Evolutionary conservation across 2,888 invertebrate species (phyloP).

Genomic region (Ochropleura plecta): DNA sequence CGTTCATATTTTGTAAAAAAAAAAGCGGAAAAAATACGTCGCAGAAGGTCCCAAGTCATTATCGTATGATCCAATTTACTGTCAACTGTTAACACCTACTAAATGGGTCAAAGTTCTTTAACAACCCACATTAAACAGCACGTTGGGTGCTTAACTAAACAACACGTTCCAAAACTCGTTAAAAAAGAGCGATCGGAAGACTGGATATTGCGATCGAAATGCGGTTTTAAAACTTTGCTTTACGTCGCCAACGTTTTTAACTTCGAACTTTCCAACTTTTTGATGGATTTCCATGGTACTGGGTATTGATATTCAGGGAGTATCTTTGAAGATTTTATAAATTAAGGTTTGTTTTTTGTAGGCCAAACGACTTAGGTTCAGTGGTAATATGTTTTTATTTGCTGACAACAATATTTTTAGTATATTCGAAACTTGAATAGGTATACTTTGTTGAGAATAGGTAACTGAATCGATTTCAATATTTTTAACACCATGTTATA

Average conservation of each 20-base stretch:
- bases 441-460: too few relatives aligned
- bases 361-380: too few relatives aligned
- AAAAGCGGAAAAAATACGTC: neutral
- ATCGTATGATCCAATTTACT: slow-evolving; percentile 24
- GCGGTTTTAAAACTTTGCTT: slow-evolving; percentile 39
- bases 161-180: slow-evolving; percentile 41
- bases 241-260: slow-evolving; percentile 29
- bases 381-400: too few relatives aligned
- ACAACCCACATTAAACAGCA: slow-evolving; percentile 22
- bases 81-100: slow-evolving; percentile 11
- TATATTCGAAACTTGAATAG: too few relatives aligned
- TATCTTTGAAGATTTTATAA: neutral
- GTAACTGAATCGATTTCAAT: too few relatives aligned
- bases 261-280: slow-evolving; percentile 10
- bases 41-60: neutral
- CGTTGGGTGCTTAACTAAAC: slow-evolving; percentile 36
- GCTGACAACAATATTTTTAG: too few relatives aligned
- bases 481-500: too few relatives aligned
- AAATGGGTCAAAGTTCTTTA: slow-evolving; percentile 37
- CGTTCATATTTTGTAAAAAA: neutral
- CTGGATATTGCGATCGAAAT: slow-evolving; percentile 28
- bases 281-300: slow-evolving; percentile 17
- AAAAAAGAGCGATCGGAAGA: slow-evolving; percentile 32
- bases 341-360: neutral
- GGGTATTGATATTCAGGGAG: slow-evolving; percentile 14